Base-by-base conservation (phyloP, 30 jellyfish, hydroid and myxozoan genomes). In the Aurelia aurita region DNA sequence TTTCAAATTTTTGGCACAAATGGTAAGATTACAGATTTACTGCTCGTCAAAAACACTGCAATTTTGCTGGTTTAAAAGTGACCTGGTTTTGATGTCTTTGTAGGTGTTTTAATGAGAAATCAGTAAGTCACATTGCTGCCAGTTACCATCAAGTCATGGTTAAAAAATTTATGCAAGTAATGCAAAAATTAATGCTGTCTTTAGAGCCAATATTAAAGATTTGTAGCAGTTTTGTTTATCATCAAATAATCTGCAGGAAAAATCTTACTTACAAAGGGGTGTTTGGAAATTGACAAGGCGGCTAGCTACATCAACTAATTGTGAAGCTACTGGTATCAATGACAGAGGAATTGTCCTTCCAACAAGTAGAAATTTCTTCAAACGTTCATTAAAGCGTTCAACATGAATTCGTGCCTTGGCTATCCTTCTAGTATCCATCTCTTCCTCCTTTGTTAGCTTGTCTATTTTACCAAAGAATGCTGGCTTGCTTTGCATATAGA, bases 401-500 rank as follows among this genome's bases (percentile, higher is more conserved):
- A 87, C 86, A 60, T 92, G 98, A 3, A 92, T 87, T 5, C 98
- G 82, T 43, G 98, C 98, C 80, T 79, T 91, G 6, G 98, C 98
- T 57, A 91, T 91, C 46, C 94, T 31, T 29, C 62, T 91, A 9
- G 92, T 78, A 9, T 16, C 81, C 45, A 87, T 19, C 29, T 53
- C 89, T 53, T 86, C 98, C 49, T 87, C 96, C 57, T 87, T 87
- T 5, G 97, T 87, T 1, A 87, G 49, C 72, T 21, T 72, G 1
- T 49, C 34, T 35, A 96, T 86, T 11, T 73, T 72, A 3, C 96
- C 96, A 43, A 92, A 54, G 74, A 92, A 92, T 62, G 97, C 85
- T 77, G 98, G 96, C 98, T 73, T 92, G 98, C 51, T 80, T 86
- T 51, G 63, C 53, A n/a, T 29, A 44, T 39, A 92, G 57, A 25